Evolutionary conservation across 2,113 vertebrate genomes (phyloP), one percentile per base, ranked within the genome.

Genomic region (Pongo abelii): DNA sequence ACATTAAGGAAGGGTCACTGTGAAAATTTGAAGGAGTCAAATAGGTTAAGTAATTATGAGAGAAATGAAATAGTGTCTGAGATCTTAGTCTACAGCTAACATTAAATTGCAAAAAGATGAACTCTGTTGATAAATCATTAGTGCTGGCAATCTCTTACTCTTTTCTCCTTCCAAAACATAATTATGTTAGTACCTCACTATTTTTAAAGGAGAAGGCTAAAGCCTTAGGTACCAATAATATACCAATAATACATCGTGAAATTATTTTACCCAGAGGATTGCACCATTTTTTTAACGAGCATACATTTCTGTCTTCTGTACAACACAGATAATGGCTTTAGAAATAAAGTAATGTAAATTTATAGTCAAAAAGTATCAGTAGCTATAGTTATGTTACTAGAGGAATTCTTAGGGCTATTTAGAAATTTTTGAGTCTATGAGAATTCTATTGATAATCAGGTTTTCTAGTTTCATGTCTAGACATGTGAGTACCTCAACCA

Each of bases 51-150:
- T 80, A 77, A 94, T 96, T 96, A n/a, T 74, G 43, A 92, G 50
- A 90, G 32, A 67, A 90, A 74, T 61, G 52, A 97, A 93, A 96
- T 46, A 85, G 91, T 93, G 43, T 43, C 57, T 67, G 67, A 97
- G 74, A 93, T 79, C 32, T 92, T 64, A 93, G 25, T 89, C 84
- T 74, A 80, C 10, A 93, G 74, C 75, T 89, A 78, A 84, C 11
- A 35, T 83, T 96, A 97, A 97, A 92, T 25, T 97, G 2, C 40
- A 80, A 61, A 93, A 81, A 69, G 30, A 84, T 93, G 67, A 94
- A 87, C 35, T 91, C 7, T 81, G 35, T 83, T 79, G 69, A 97
- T 97, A 94, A 88, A 93, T 98, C 52, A 57, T 97, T 97, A 95
- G 7, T 95, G 84, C 52, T 97, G 83, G 79, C 52, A 81, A 38